A percentile compares a stretch with the other conserved stretches of the same genome.
Evolutionary conservation across 1,140 invertebrate species (phyloP).

Genomic region (Tetranychus cinnabarinus): DNA sequence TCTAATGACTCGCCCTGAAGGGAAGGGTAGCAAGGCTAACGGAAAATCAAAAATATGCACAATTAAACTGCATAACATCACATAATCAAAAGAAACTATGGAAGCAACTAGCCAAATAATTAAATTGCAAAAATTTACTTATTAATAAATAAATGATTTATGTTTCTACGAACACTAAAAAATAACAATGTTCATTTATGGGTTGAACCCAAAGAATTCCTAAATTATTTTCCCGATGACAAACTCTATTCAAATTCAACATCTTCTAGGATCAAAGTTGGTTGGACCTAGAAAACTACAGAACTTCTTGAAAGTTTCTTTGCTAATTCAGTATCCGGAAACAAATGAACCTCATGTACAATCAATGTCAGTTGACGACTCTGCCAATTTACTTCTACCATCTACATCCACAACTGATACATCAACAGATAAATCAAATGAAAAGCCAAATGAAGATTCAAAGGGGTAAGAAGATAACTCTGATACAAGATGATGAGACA

Average conservation of each 20-base stretch:
- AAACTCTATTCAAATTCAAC: slow-evolving; percentile 47
- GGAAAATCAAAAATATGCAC: too few species aligned
- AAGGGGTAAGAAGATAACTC: background rate
- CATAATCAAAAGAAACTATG: too few species aligned
- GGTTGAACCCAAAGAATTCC: slow-evolving; percentile 53
- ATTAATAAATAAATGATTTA: too few species aligned
- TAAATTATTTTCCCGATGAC: slow-evolving; percentile 33
- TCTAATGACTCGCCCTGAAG: too few species aligned
- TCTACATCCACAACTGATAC: background rate
- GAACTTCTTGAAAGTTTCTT: slow-evolving; percentile 30
- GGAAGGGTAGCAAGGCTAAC: too few species aligned
- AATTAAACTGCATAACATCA: too few species aligned
- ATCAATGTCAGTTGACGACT: background rate
- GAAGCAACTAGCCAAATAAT: too few species aligned
- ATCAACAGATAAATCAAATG: background rate
- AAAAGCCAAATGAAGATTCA: background rate
- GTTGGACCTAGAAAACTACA: slow-evolving; percentile 21
- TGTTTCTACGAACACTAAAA: slow-evolving; percentile 13
- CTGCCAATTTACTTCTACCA: background rate
- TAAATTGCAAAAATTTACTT: too few species aligned
- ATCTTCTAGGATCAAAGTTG: slow-evolving; percentile 24
- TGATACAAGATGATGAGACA: background rate
- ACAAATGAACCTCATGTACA: background rate
- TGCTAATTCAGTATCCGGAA: slow-evolving; percentile 28
- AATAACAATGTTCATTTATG: slow-evolving; percentile 46